phyloP scores from a whole-genome alignment of 2,113 vertebrate species.

The Mus pahari region DNA sequence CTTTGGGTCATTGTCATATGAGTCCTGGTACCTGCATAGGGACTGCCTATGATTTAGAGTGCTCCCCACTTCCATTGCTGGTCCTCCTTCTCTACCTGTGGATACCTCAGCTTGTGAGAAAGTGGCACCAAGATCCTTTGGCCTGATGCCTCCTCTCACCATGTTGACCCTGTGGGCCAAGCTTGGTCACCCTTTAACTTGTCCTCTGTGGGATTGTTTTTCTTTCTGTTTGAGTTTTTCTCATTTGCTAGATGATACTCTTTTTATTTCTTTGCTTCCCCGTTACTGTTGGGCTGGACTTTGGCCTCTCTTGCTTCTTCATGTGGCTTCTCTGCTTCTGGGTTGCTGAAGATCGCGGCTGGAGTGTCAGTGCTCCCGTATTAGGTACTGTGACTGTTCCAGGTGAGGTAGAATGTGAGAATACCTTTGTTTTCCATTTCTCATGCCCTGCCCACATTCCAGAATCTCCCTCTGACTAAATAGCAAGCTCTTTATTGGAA shows the following conservation, averaged over 20 bases:
- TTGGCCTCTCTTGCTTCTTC: constrained; percentile 87
- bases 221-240: constrained; percentile 79
- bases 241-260: constrained; percentile 83
- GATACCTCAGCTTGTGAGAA: not conserved
- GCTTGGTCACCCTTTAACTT: not conserved
- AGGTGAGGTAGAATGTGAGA: constrained; percentile 77
- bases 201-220: constrained; percentile 66
- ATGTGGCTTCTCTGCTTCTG: constrained; percentile 89
- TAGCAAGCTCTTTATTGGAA: constrained; percentile 6
- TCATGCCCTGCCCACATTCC: constrained; percentile 17
- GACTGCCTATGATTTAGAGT: not conserved
- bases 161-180: not conserved
- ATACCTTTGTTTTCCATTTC: constrained; percentile 52
- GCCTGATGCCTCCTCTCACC: not conserved
- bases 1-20: not conserved
- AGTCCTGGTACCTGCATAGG: not conserved
- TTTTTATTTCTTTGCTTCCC: constrained; percentile 84
- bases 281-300: constrained; percentile 89
- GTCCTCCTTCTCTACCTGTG: not conserved
- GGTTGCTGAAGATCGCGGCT: constrained; percentile 93
- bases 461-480: not conserved
- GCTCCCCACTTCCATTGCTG: not conserved
- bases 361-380: constrained; percentile 96
- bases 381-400: constrained; percentile 93
- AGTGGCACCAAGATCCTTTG: not conserved